Evolutionary conservation across 2,113 vertebrate species (phyloP).

Genomic region (Thunnus thynnus): DNA sequence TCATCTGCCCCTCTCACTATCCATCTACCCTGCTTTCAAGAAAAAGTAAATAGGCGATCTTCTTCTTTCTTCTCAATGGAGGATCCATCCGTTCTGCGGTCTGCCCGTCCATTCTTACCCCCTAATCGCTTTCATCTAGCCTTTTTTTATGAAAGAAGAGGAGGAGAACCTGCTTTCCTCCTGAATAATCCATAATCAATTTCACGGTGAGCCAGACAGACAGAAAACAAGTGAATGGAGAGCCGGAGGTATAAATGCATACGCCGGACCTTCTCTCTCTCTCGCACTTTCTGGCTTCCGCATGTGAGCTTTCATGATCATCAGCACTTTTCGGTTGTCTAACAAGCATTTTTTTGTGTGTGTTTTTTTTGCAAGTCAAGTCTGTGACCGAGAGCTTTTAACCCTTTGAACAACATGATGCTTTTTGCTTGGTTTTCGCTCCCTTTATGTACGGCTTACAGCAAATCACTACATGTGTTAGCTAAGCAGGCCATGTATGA

Average conservation of each 20-base stretch:
- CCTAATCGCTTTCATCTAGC: slow-evolving; percentile 67
- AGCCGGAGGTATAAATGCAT: slow-evolving; percentile 58
- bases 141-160: slow-evolving; percentile 83
- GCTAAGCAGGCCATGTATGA: background rate
- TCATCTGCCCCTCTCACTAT: slow-evolving; percentile 76
- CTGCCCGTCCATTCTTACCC: slow-evolving; percentile 67
- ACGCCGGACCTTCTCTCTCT: slow-evolving; percentile 16
- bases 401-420: background rate
- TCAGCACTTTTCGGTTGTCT: slow-evolving; percentile 68
- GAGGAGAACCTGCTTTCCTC: slow-evolving; percentile 73
- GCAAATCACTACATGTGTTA: background rate
- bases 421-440: background rate
- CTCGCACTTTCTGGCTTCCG: slow-evolving; percentile 8
- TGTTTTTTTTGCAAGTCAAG: slow-evolving; percentile 19
- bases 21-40: slow-evolving; percentile 72
- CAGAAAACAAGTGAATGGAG: slow-evolving; percentile 79
- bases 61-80: slow-evolving; percentile 84
- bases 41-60: slow-evolving; percentile 73
- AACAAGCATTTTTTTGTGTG: slow-evolving; percentile 13
- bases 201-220: slow-evolving; percentile 70
- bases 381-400: slow-evolving; percentile 53
- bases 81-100: slow-evolving; percentile 53
- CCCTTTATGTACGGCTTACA: background rate
- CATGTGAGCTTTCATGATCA: slow-evolving; percentile 47
- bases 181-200: slow-evolving; percentile 86